Percentiles rank a stretch among this genome's conserved stretches.
phyloP scores from a whole-genome alignment of 2,113 vertebrate genomes.

The Cebidichthys violaceus region DNA sequence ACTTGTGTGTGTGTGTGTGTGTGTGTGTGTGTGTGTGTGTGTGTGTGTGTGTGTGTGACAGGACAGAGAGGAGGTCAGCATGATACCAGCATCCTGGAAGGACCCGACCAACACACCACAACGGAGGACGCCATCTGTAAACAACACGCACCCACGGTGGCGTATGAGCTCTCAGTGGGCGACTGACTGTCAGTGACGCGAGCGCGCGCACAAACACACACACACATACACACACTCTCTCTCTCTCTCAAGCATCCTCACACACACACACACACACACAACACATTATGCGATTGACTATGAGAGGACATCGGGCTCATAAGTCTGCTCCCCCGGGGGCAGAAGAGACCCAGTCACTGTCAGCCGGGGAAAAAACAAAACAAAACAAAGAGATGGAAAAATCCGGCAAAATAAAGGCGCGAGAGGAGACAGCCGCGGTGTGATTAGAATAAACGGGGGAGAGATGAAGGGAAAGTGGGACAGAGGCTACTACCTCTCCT shows the following conservation, averaged over 20 bases:
- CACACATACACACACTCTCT: conserved; percentile 48
- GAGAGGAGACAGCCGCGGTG: conserved; percentile 76
- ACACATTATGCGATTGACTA: conserved; percentile 82
- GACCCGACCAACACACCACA: conserved; percentile 72
- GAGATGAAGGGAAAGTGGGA: conserved; percentile 78
- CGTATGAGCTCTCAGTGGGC: conserved; percentile 65
- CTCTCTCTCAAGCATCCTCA: neutral
- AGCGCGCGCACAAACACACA: conserved; percentile 50
- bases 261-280: conserved; percentile 62
- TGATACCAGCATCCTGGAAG: conserved; percentile 78
- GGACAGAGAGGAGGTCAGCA: conserved; percentile 73
- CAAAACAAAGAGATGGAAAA: conserved; percentile 84
- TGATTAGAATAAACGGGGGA: conserved; percentile 85
- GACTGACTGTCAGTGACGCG: conserved; percentile 59
- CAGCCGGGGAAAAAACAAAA: conserved; percentile 69
- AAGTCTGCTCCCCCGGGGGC: conserved; percentile 82
- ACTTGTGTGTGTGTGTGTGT: conserved; percentile 54
- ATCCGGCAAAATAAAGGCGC: conserved; percentile 80
- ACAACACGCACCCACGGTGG: conserved; percentile 69
- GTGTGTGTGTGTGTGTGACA: conserved; percentile 57
- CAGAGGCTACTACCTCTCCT: conserved; percentile 80
- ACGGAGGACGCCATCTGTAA: conserved; percentile 70
- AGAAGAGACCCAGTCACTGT: conserved; percentile 80
- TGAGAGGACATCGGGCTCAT: conserved; percentile 83
- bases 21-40: too few relatives aligned